These are phyloP conservation scores for Dufourea novaeangliae DNA, from an alignment of 1,140 invertebrate species.

Conservation along the genomic window DNA sequence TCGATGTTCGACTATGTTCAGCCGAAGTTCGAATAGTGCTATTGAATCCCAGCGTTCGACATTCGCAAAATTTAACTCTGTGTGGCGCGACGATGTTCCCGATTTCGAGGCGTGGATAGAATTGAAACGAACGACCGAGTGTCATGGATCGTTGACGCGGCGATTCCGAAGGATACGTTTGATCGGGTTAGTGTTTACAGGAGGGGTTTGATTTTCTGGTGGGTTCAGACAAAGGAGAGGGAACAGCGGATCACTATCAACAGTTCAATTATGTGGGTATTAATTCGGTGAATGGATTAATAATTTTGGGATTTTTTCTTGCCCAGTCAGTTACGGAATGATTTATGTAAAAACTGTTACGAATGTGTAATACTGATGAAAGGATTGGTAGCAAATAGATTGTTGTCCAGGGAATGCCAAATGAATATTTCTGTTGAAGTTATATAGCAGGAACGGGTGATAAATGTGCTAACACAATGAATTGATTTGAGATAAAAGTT, in stretches of 20 bases:
- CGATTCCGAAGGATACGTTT: not conserved
- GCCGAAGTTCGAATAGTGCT: not conserved
- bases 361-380: too few relatives aligned
- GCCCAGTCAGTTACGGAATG: not conserved
- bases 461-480: too few relatives aligned
- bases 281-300: not conserved
- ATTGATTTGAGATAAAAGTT: too few relatives aligned
- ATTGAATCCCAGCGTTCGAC: not conserved
- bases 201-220: not conserved
- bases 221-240: not conserved
- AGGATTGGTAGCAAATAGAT: too few relatives aligned
- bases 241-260: too few relatives aligned
- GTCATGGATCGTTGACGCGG: constrained; percentile 6
- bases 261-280: not conserved
- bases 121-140: constrained; percentile 28
- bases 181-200: not conserved
- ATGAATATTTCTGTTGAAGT: too few relatives aligned
- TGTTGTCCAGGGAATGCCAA: too few relatives aligned
- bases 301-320: not conserved
- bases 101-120: constrained; percentile 8
- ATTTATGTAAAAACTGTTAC: too few relatives aligned
- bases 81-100: not conserved
- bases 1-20: constrained; percentile 2
- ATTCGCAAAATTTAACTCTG: not conserved
- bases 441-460: too few relatives aligned